Evolutionary conservation across 2,888 invertebrate genomes (phyloP), one percentile per base, ranked within the genome.

Genomic region (Machimus atricapillus): DNA sequence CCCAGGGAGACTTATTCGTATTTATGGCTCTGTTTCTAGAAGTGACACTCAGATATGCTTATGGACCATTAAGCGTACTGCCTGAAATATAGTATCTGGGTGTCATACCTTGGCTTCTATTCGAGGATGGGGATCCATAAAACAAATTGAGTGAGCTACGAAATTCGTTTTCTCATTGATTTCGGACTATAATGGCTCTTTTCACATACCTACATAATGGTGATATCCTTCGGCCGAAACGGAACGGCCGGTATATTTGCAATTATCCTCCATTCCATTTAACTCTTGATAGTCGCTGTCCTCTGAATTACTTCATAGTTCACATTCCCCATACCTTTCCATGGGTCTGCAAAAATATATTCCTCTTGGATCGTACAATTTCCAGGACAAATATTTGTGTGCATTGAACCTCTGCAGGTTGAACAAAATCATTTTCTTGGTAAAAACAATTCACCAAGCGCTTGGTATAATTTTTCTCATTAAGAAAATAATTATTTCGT

Each of bases 261-360:
- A 78, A 78, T 78, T 78, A 78, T 78, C 23, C 78, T 78, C 8
- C 78, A 78, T 78, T 40, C 43, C 78, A 78, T 78, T 78, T 78
- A 78, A 78, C 78, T 78, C 19, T n/a, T 23, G 78, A 78, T 78
- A 78, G 19, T 14, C 37, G 9, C 1, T 78, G 78, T 12, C 27
- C 23, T 66, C 8, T 9, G 66, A 66, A 23, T 27, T 23, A 12
- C 27, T 8, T 66, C 3, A 19, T 66, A 27, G 8, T 66, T 27
- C 66, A 66, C 9, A 27, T 23, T 66, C 23, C 23, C 66, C 66
- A 27, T 23, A 66, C 7, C 23, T 66, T 7, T 66, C 23, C 27
- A 66, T 8, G 4, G 23, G 2, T 23, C 9, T 66, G 52, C 52
- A 52, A 52, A 52, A 52, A 52, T 66, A 12, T 66, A 66, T 4